A percentile compares a stretch with the other conserved stretches of the same genome.
Evolutionary conservation across 2,797 vertebrate species (phyloP).

Genomic region (Acipenser oxyrinchus): DNA sequence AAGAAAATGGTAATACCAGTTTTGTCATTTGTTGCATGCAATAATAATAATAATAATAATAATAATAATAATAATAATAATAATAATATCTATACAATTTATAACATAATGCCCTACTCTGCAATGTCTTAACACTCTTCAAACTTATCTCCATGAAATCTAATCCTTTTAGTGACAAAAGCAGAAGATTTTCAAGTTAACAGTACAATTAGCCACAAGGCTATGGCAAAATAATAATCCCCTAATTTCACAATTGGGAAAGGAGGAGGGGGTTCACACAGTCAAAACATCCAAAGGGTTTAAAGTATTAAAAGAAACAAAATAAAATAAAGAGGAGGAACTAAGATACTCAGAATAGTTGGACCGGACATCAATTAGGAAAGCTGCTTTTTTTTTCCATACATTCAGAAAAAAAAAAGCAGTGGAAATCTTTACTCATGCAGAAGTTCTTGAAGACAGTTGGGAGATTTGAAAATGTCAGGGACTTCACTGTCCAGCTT

Average conservation of each 20-base stretch:
- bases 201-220: slow-evolving; percentile 60
- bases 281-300: slow-evolving; percentile 44
- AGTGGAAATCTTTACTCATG: slow-evolving; percentile 84
- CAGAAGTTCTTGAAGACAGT: slow-evolving; percentile 98
- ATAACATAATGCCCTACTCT: slow-evolving; percentile 68
- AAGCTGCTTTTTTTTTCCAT: slow-evolving; percentile 80
- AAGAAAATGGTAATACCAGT: slow-evolving; percentile 58
- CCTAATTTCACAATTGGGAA: slow-evolving; percentile 31
- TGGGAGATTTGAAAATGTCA: slow-evolving; percentile 97
- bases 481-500: slow-evolving; percentile 99
- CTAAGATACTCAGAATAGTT: slow-evolving; percentile 58
- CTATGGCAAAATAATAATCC: slow-evolving; percentile 56
- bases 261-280: slow-evolving; percentile 37
- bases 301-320: slow-evolving; percentile 41
- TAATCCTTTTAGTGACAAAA: slow-evolving; percentile 56
- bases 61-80: slow-evolving; percentile 44
- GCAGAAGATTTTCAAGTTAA: slow-evolving; percentile 55
- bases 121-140: slow-evolving; percentile 62
- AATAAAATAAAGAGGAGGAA: slow-evolving; percentile 54
- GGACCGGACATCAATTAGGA: slow-evolving; percentile 67
- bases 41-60: slow-evolving; percentile 60
- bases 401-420: slow-evolving; percentile 69
- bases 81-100: slow-evolving; percentile 44
- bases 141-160: slow-evolving; percentile 64
- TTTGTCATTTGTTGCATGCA: slow-evolving; percentile 64